phyloP scores from a whole-genome alignment of 2,888 invertebrate species.

The Noctua pronuba region DNA sequence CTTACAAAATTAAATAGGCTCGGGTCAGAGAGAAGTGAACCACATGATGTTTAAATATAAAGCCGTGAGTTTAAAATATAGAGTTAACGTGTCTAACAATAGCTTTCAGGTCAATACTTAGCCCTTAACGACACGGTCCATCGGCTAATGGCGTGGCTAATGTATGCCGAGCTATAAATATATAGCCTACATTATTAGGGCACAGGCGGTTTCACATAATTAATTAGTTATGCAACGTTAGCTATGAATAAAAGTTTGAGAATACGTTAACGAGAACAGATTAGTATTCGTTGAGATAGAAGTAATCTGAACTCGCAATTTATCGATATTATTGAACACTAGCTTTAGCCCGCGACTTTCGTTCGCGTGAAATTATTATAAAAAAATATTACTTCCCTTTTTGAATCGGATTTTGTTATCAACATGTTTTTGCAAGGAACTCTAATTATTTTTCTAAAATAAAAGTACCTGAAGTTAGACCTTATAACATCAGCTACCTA shows the following conservation, averaged over 20 bases:
- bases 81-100: constrained; percentile 74
- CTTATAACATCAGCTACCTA: no score
- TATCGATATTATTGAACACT: constrained; percentile 16
- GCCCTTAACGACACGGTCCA: constrained; percentile 80
- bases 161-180: constrained; percentile 83
- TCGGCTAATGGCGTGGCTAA: constrained; percentile 82
- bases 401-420: no score
- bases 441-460: no score
- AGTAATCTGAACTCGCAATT: constrained; percentile 14
- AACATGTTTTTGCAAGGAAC: no score
- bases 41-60: constrained; percentile 31
- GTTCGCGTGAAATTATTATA: no score
- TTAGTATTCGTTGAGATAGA: constrained; percentile 20
- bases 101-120: constrained; percentile 81
- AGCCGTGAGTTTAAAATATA: constrained; percentile 55
- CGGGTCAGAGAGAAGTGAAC: constrained; percentile 20
- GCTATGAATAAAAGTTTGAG: constrained; percentile 13
- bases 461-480: no score
- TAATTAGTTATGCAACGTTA: constrained; percentile 48
- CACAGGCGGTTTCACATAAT: constrained; percentile 70
- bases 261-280: constrained; percentile 13
- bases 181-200: constrained; percentile 76
- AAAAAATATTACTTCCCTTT: no score
- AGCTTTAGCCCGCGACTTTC: no score
- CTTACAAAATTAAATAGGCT: constrained; percentile 4